Conservation (phyloP, 2,888 invertebrate species). For the Macaria notata region DNA sequence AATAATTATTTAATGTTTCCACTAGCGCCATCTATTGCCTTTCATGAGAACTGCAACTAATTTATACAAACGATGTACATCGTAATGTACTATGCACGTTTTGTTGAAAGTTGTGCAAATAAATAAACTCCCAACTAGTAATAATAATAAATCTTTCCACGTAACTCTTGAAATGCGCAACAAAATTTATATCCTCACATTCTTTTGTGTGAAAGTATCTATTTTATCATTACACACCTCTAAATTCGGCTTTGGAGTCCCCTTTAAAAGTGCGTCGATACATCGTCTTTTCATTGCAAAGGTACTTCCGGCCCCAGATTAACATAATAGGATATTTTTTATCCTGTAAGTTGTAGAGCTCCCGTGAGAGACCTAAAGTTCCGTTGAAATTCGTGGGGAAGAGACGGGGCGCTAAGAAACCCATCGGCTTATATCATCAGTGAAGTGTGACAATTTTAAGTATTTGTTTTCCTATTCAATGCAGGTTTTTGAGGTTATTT, state of each 20-base stretch:
- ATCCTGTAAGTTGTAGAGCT: slow-evolving; percentile 52
- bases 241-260: slow-evolving; percentile 44
- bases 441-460: slow-evolving; percentile 22
- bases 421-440: slow-evolving; percentile 41
- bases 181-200: neutral
- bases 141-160: too few species aligned
- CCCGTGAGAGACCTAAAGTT: slow-evolving; percentile 55
- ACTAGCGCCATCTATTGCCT: too few species aligned
- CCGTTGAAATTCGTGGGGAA: slow-evolving; percentile 43
- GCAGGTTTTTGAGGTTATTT: neutral
- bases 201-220: slow-evolving; percentile 28
- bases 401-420: slow-evolving; percentile 44
- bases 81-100: too few species aligned
- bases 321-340: slow-evolving; percentile 60
- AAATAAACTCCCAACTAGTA: too few species aligned
- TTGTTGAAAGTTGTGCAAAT: too few species aligned
- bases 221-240: slow-evolving; percentile 38
- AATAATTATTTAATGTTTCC: too few species aligned
- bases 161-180: neutral
- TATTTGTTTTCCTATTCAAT: neutral
- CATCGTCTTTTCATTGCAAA: slow-evolving; percentile 47
- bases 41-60: too few species aligned
- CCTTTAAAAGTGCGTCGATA: slow-evolving; percentile 46
- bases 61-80: too few species aligned
- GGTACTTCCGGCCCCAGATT: slow-evolving; percentile 49